Evolutionary conservation across 2,888 invertebrate species (phyloP).

Genomic region (Podotricha telesiphe): DNA sequence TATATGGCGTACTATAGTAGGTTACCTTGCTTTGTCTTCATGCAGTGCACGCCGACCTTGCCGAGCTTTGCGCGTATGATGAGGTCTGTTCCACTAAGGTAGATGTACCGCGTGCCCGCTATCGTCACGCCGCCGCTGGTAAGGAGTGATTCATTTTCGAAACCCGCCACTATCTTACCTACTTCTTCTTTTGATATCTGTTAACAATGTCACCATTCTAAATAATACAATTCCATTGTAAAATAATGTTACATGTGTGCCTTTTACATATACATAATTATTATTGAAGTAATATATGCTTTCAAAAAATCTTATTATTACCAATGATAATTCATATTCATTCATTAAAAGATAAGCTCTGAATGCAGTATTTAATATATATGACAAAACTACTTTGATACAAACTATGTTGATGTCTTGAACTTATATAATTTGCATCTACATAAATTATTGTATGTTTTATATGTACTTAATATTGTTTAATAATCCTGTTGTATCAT

Average conservation of each 20-base stretch:
- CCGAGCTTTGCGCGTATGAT: constrained; percentile 97
- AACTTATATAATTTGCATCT: too few relatives aligned
- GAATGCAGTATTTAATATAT: neutral
- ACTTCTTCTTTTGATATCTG: constrained; percentile 97
- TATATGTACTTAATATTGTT: too few relatives aligned
- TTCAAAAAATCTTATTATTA: neutral
- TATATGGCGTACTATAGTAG: neutral
- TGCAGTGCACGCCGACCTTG: constrained; percentile 97
- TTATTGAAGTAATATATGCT: too few relatives aligned
- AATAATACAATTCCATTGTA: neutral
- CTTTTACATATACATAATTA: too few relatives aligned
- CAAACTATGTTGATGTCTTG: too few relatives aligned
- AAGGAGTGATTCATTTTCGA: constrained; percentile 94
- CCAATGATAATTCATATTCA: neutral
- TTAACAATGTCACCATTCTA: constrained; percentile 54
- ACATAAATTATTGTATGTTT: too few relatives aligned
- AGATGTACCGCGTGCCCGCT: constrained; percentile 96
- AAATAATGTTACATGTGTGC: neutral
- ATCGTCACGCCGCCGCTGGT: constrained; percentile 96
- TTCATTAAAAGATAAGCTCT: neutral
- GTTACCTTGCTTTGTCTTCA: constrained; percentile 96
- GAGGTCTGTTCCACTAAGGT: constrained; percentile 96
- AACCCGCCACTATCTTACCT: constrained; percentile 94
- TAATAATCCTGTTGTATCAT: too few relatives aligned
- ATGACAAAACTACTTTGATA: neutral